Conservation (phyloP, 2,797 vertebrate species). For the Pitangus sulphuratus region DNA sequence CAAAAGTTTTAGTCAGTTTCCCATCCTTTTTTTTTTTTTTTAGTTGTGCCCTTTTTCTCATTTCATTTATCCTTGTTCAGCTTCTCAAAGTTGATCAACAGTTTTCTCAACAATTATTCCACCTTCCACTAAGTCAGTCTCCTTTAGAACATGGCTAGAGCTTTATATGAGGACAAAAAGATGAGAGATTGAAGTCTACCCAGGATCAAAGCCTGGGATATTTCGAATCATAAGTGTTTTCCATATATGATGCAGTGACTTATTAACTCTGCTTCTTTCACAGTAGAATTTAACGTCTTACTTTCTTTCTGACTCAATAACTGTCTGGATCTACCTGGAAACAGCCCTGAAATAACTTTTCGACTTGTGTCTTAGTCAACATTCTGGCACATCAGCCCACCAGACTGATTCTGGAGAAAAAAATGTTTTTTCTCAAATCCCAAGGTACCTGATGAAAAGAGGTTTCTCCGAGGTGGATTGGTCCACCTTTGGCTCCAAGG, state of each 20-base stretch:
- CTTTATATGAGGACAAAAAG: background rate
- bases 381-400: background rate
- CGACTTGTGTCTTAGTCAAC: background rate
- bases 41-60: background rate
- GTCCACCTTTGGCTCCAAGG: background rate
- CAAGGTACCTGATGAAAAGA: background rate
- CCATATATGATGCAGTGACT: background rate
- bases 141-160: background rate
- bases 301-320: background rate
- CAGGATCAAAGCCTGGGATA: background rate
- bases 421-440: background rate
- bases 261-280: background rate
- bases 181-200: background rate
- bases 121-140: background rate
- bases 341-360: background rate
- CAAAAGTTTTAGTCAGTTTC: background rate
- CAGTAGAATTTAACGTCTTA: background rate
- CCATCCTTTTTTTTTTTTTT: background rate
- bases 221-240: background rate
- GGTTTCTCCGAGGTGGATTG: background rate
- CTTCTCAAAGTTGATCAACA: background rate
- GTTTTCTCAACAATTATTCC: background rate
- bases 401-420: background rate
- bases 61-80: background rate
- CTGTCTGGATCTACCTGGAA: background rate